phyloP scores from a whole-genome alignment of 1,140 invertebrate genomes.

The Caenorhabditis briggsae region DNA sequence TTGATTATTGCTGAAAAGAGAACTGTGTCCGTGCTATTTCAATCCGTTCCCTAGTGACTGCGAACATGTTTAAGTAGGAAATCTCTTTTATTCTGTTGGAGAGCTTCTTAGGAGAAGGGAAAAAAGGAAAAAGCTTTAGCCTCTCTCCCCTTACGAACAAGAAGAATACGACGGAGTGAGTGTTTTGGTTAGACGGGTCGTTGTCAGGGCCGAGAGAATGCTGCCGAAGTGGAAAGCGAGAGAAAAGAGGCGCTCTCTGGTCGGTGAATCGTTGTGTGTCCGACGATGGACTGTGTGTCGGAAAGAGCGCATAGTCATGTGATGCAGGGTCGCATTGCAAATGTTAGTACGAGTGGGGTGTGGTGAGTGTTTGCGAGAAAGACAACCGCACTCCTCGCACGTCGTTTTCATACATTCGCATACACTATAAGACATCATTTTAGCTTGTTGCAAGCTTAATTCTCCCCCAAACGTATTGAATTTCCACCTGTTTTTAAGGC shows the following conservation, averaged over 20 bases:
- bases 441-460: not conserved
- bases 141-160: not conserved
- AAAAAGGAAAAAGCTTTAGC: not conserved
- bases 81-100: constrained; percentile 4
- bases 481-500: constrained; percentile 9
- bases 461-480: not conserved
- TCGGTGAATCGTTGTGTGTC: constrained; percentile 14
- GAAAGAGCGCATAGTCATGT: not conserved
- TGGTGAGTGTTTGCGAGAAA: constrained; percentile 44
- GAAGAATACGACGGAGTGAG: constrained; percentile 26
- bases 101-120: constrained; percentile 9
- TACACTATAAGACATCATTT: constrained; percentile 25
- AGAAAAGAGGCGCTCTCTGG: not conserved
- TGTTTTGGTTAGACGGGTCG: constrained; percentile 41
- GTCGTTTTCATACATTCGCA: constrained; percentile 12
- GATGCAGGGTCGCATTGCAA: constrained; percentile 4
- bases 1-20: no score
- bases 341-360: constrained; percentile 50
- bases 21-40: no score
- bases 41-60: not conserved
- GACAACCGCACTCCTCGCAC: not conserved
- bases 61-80: not conserved
- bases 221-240: not conserved
- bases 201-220: not conserved
- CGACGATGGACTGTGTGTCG: not conserved